Evolutionary conservation across 1,140 invertebrate species (phyloP).

Genomic region (Drosophila trapezifrons): DNA sequence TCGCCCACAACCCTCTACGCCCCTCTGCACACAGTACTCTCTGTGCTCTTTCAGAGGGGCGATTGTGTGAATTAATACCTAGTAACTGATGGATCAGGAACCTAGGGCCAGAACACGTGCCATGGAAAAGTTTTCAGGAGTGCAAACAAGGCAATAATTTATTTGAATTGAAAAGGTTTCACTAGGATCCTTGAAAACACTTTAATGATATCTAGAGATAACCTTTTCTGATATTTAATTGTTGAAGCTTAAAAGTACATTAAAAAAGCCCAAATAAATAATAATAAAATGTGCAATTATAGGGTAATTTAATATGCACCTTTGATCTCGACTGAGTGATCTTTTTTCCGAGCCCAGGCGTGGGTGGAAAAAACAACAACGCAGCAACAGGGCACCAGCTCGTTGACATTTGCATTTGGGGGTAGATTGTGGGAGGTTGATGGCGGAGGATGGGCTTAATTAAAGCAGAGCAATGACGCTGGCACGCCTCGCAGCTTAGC

Average conservation of each 20-base stretch:
- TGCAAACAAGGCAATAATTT: not conserved
- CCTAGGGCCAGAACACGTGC: conserved; percentile 12
- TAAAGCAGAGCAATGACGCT: conserved; percentile 65
- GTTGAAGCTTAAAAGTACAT: not conserved
- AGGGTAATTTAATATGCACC: conserved; percentile 10
- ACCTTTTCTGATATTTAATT: not conserved
- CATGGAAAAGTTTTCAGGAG: not conserved
- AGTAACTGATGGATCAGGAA: conserved; percentile 6
- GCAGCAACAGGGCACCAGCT: conserved; percentile 16
- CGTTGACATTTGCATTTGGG: conserved; percentile 69
- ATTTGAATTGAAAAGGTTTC: too few relatives aligned
- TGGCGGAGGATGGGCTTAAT: conserved; percentile 50
- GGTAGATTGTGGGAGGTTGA: conserved; percentile 12
- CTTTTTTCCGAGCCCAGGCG: conserved; percentile 52
- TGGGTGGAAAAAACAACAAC: conserved; percentile 26
- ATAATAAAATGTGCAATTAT: conserved; percentile 47
- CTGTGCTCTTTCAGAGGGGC: not conserved
- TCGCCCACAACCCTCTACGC: conserved; percentile 2
- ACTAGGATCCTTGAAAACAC: too few relatives aligned
- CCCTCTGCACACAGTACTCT: not conserved
- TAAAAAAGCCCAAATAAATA: conserved; percentile 1
- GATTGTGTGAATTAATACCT: conserved; percentile 37
- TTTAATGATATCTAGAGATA: not conserved
- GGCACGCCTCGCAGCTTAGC: conserved; percentile 67
- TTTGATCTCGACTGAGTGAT: conserved; percentile 11